Evolutionary conservation across 1,140 invertebrate genomes (phyloP), one percentile per base, ranked within the genome.

Genomic region (Drosophila mauritiana): DNA sequence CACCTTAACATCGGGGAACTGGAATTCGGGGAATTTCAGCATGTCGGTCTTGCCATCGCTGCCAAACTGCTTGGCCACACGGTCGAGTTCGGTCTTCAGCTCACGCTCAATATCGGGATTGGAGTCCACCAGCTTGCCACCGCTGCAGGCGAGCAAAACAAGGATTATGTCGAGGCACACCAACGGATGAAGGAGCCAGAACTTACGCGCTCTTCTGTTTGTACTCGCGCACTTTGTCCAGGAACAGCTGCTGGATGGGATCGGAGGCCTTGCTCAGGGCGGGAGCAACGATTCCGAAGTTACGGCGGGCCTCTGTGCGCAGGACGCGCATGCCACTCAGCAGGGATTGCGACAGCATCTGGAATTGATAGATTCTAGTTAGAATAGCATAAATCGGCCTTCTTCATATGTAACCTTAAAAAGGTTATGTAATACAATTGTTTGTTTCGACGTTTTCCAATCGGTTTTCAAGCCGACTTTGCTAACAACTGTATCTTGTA

Each of bases 141-240:
- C 96, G 53, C 96, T 96, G 37, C 17, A 51, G 37, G 15, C 15
- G 6, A n/a, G 10, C 34, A 4, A 11, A 42, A n/a, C 13, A 4
- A 7, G 15, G 36, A 36, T 11, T 12, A 34, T 11, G 13, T 13
- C 0, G 0, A 11, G 11, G 4, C 0, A 10, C 6, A 13, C 10
- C 34, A 8, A 0, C 31, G 8, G 31, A 5, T 51, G 0, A 0
- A 7, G 1, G 5, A 10, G 2, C 5, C 3, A 3, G 48, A 42
- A 78, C 76, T 78, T 57, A 92, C 92, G 78, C 37, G 80, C 91
- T 91, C 73, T 92, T 92, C 48, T 90, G 74, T 68, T 95, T 97
- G 93, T 98, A 99, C 93, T 98, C 98, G 53, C 95, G 95, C 72
- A 99, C 95, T 95, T 98, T 98, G 55, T 98, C 97, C 42, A 98